Conservation (phyloP, 92 coral and sea anemone species). For the Hydrozoanthus gracilis region DNA sequence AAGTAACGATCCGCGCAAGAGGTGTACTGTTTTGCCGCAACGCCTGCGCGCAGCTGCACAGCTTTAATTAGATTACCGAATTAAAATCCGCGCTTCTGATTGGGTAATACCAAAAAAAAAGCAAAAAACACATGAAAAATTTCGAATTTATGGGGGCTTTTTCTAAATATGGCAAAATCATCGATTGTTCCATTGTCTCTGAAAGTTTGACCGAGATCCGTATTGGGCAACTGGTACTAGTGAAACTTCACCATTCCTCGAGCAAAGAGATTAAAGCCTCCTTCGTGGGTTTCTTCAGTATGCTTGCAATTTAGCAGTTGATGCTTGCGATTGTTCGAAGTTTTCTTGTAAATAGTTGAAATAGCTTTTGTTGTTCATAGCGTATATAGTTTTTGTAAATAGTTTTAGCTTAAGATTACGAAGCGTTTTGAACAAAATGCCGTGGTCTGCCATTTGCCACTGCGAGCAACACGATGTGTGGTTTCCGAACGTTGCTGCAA, state of each 20-base stretch:
- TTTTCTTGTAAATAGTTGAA: conserved; percentile 26
- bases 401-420: background rate
- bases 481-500: conserved; percentile 13
- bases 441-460: conserved; percentile 27
- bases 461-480: conserved; percentile 34
- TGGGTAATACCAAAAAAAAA: conserved; percentile 15
- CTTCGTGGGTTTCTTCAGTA: background rate
- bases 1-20: conserved; percentile 36
- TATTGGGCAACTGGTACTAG: conserved; percentile 33
- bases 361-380: too few relatives aligned
- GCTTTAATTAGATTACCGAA: conserved; percentile 30
- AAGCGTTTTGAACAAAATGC: conserved; percentile 24
- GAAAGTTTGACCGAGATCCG: conserved; percentile 22
- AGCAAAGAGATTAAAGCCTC: too few relatives aligned
- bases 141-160: background rate
- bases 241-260: conserved; percentile 13
- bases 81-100: conserved; percentile 30
- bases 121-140: conserved; percentile 4
- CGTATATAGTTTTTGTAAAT: conserved; percentile 22
- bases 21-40: conserved; percentile 43
- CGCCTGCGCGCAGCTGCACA: conserved; percentile 8
- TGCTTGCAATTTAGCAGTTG: background rate
- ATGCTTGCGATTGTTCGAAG: background rate
- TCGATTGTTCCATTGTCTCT: conserved; percentile 36
- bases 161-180: conserved; percentile 21